Percentiles rank a stretch among this genome's conserved stretches.
Conservation (phyloP, 2,113 vertebrate genomes). For the Takifugu flavidus region DNA sequence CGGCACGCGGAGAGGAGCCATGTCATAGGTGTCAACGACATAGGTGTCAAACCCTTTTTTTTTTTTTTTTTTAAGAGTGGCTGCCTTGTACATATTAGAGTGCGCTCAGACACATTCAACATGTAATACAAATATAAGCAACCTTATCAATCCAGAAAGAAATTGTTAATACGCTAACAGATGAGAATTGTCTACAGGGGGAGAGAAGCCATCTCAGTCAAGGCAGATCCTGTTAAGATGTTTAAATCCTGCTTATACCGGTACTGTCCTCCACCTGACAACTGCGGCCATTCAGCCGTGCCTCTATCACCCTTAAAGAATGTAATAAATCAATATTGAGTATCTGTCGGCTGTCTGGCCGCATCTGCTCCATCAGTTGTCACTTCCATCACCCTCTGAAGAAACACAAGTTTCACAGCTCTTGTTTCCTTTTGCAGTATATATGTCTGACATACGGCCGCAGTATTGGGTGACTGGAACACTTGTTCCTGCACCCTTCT, state of each 20-base stretch:
- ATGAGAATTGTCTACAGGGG: neutral
- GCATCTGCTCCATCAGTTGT: slow-evolving; percentile 65
- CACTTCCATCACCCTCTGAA: slow-evolving; percentile 50
- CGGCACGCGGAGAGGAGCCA: neutral
- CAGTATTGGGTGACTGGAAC: slow-evolving; percentile 14
- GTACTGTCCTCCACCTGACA: slow-evolving; percentile 37
- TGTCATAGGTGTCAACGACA: too few relatives aligned
- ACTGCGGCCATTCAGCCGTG: slow-evolving; percentile 40
- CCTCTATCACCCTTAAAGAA: slow-evolving; percentile 37
- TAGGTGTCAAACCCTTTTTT: too few relatives aligned
- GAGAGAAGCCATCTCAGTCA: slow-evolving; percentile 15
- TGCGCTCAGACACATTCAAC: too few relatives aligned
- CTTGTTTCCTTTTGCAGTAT: slow-evolving; percentile 50
- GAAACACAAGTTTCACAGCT: slow-evolving; percentile 58
- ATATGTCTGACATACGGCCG: slow-evolving; percentile 22
- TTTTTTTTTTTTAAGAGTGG: too few relatives aligned
- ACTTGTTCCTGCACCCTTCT: slow-evolving; percentile 8
- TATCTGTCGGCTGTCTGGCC: slow-evolving; percentile 47
- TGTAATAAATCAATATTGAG: slow-evolving; percentile 61
- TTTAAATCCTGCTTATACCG: slow-evolving; percentile 45
- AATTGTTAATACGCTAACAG: too few relatives aligned
- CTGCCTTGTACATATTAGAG: too few relatives aligned
- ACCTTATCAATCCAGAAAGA: too few relatives aligned
- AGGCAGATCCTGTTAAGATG: slow-evolving; percentile 35
- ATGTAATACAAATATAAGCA: too few relatives aligned